Percentiles rank a stretch among this genome's conserved stretches.
phyloP scores from a whole-genome alignment of 2,888 invertebrate species.

The Seira sanloemensis region DNA sequence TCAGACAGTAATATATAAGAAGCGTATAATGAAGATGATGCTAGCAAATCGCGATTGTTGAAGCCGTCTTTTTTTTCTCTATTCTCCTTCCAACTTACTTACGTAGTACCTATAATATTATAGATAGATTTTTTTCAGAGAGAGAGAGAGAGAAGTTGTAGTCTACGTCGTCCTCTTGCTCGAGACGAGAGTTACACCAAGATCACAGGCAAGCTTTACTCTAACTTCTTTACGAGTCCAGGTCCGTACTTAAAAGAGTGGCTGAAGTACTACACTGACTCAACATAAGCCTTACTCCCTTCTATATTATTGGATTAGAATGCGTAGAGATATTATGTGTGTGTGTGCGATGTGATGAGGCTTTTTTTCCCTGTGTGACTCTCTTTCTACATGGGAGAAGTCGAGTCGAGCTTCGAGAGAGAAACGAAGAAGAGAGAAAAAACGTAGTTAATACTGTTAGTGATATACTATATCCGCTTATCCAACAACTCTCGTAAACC shows the following conservation, averaged over 20 bases:
- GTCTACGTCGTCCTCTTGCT: conserved; percentile 2
- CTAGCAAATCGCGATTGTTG: conserved; percentile 10
- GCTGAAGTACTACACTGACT: neutral
- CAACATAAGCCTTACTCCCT: neutral
- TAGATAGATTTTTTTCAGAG: neutral
- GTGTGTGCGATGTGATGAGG: neutral
- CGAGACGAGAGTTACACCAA: conserved; percentile 3
- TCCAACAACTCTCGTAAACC: too few species aligned
- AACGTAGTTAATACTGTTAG: neutral
- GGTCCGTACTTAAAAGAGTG: neutral
- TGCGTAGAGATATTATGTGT: too few species aligned
- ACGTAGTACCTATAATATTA: conserved; percentile 5
- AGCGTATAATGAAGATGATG: conserved; percentile 7
- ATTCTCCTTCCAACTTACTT: too few species aligned
- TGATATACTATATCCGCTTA: neutral
- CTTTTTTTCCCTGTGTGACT: too few species aligned
- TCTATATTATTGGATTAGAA: neutral
- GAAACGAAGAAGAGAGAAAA: too few species aligned
- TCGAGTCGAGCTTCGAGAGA: too few species aligned
- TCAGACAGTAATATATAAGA: conserved; percentile 13
- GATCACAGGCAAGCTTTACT: neutral
- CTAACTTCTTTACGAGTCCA: neutral
- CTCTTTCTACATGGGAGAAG: too few species aligned
- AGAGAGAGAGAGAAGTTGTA: neutral
- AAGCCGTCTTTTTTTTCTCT: conserved; percentile 1